phyloP scores from a whole-genome alignment of 2,113 vertebrate species.

The Orthochromis indermauri region DNA sequence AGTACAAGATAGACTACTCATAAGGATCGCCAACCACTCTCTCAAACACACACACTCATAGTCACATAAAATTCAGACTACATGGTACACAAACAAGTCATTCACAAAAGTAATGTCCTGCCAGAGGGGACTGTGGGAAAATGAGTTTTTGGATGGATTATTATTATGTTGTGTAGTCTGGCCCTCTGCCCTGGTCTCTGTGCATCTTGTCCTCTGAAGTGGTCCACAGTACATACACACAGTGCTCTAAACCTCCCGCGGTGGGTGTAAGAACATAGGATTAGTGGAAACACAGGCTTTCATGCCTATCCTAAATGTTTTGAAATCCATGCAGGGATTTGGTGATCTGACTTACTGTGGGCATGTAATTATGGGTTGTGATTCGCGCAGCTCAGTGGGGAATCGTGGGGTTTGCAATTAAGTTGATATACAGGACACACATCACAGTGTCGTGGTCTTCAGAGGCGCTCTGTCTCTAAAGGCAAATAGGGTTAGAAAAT shows the following conservation, averaged over 20 bases:
- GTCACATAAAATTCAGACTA: background rate
- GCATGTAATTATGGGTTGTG: slow-evolving; percentile 39
- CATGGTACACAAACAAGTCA: slow-evolving; percentile 35
- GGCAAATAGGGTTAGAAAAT: background rate
- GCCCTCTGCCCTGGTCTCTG: slow-evolving; percentile 1
- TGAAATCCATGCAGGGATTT: slow-evolving; percentile 36
- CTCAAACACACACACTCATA: background rate
- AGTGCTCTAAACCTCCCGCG: background rate
- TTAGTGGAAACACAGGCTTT: slow-evolving; percentile 38
- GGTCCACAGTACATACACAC: background rate
- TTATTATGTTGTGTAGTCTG: slow-evolving; percentile 14
- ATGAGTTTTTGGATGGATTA: slow-evolving; percentile 58
- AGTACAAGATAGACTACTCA: background rate
- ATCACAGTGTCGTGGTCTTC: background rate
- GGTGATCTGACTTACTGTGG: background rate
- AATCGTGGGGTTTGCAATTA: background rate
- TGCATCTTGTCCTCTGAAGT: slow-evolving; percentile 24
- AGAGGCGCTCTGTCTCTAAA: background rate
- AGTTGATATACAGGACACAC: background rate
- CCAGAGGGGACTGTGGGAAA: slow-evolving; percentile 49
- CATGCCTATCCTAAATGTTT: slow-evolving; percentile 19
- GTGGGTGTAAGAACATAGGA: slow-evolving; percentile 37
- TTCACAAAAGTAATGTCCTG: slow-evolving; percentile 44
- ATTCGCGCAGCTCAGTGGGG: background rate
- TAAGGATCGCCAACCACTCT: background rate